A percentile compares a stretch with the other conserved stretches of the same genome.
Conservation (phyloP, 2,888 invertebrate species). For the Elysia crispata region DNA sequence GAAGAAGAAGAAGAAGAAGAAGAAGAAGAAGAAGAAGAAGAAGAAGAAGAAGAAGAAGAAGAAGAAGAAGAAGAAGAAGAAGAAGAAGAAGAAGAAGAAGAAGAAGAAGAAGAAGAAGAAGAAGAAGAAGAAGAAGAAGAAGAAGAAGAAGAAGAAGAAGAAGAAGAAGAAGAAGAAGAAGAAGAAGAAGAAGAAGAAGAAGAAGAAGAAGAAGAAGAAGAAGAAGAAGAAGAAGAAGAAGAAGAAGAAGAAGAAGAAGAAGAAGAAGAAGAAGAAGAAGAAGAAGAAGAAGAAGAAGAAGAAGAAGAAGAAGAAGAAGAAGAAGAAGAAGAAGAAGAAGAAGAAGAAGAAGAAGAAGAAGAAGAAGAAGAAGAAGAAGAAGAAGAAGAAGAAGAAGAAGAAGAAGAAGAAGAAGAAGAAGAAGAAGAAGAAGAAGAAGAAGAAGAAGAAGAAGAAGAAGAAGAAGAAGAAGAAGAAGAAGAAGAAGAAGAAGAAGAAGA, state of each 20-base stretch:
- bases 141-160: conserved; percentile 2
- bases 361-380: no score
- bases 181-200: no score
- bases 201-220: neutral
- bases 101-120: neutral
- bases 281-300: no score
- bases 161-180: neutral
- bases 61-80: neutral
- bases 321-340: no score
- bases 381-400: neutral
- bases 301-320: neutral
- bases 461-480: no score
- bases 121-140: conserved; percentile 1
- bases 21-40: neutral
- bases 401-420: no score
- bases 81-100: conserved; percentile 1
- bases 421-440: no score
- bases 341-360: no score
- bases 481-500: neutral
- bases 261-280: no score
- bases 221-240: no score
- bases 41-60: neutral
- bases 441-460: no score
- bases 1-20: conserved; percentile 1
- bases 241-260: no score